Percentiles rank a stretch among this genome's conserved stretches.
Evolutionary conservation across 2,797 vertebrate genomes (phyloP).

Genomic region (Alectoris magna): DNA sequence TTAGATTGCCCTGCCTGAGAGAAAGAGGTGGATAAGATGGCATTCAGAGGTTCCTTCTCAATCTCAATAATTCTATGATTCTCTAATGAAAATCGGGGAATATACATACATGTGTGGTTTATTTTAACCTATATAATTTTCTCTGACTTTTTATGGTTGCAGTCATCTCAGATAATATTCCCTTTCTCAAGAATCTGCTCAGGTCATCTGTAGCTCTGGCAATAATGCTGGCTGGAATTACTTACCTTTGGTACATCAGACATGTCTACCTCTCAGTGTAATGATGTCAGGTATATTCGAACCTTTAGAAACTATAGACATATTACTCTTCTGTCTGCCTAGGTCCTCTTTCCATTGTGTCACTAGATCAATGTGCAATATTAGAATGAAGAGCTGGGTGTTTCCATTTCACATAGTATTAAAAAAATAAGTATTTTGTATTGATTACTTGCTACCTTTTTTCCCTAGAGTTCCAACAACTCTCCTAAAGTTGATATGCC

Average conservation of each 20-base stretch:
- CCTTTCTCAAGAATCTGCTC: neutral
- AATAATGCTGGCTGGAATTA: neutral
- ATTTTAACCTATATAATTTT: neutral
- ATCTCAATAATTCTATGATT: neutral
- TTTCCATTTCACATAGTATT: neutral
- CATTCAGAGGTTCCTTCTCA: neutral
- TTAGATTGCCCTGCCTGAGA: neutral
- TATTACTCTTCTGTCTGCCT: neutral
- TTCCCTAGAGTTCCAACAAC: neutral
- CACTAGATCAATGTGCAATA: neutral
- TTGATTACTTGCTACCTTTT: neutral
- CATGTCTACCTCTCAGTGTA: neutral
- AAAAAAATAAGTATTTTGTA: neutral
- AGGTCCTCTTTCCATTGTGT: neutral
- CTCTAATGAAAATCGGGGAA: neutral
- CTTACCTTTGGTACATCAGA: neutral
- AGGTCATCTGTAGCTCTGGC: neutral
- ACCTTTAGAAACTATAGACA: neutral
- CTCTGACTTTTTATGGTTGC: neutral
- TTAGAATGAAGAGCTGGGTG: neutral
- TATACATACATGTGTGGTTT: neutral
- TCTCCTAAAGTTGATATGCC: neutral
- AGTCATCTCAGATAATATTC: neutral
- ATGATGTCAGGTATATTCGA: neutral
- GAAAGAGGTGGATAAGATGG: rapidly evolving